phyloP scores from a whole-genome alignment of 1,140 invertebrate species.

The Anoplophora glabripennis region DNA sequence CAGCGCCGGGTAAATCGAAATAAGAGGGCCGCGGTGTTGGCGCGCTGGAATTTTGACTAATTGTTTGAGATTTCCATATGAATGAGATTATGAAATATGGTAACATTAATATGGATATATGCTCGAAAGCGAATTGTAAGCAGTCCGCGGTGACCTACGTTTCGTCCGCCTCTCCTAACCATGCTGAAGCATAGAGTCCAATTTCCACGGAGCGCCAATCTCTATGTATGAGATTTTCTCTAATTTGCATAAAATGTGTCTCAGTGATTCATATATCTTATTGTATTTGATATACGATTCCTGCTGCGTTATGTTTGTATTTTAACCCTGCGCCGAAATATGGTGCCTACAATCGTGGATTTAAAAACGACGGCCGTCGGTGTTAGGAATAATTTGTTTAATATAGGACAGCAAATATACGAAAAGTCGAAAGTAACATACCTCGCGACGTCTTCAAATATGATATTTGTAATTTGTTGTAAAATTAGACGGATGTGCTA shows the following conservation, averaged over 20 bases:
- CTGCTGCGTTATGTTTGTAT: constrained; percentile 39
- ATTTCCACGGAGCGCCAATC: constrained; percentile 43
- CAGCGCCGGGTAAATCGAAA: neutral
- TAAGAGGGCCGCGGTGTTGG: constrained; percentile 5
- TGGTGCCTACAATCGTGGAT: neutral
- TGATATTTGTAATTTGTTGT: no score
- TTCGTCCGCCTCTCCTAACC: constrained; percentile 25
- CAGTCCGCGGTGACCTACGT: constrained; percentile 39
- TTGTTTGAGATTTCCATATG: constrained; percentile 51
- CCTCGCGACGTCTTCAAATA: neutral
- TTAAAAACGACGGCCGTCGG: no score
- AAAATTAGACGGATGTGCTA: no score
- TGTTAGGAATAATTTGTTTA: neutral
- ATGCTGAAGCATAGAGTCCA: constrained; percentile 21
- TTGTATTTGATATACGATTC: constrained; percentile 47
- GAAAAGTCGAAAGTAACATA: neutral
- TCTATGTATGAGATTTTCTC: constrained; percentile 51
- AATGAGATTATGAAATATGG: constrained; percentile 53
- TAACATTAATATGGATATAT: constrained; percentile 52
- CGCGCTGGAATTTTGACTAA: constrained; percentile 49
- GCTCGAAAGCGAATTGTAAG: constrained; percentile 47
- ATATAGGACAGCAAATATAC: neutral
- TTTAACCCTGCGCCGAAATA: constrained; percentile 26
- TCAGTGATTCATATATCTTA: constrained; percentile 51
- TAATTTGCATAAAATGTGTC: constrained; percentile 52